Base-by-base conservation (phyloP, 2,888 invertebrate genomes). In the Drosophila testacea region DNA sequence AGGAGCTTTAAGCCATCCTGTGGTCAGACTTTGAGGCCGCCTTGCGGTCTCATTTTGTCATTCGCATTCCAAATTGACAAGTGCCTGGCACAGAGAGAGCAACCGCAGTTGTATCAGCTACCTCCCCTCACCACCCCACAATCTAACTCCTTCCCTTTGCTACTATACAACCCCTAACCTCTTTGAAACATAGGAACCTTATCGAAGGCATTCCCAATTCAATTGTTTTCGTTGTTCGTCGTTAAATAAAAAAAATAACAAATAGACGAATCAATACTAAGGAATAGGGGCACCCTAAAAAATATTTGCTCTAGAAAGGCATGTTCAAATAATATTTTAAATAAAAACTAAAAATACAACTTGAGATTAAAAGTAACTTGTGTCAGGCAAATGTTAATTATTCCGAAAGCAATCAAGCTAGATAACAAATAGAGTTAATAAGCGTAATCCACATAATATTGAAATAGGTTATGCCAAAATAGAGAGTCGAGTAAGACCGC, bases 1-100 rank as follows among this genome's bases (percentile, higher is more conserved):
- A n/a, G 50, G 22, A n/a, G 6, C 34, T 36, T 36, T 36, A 46
- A 22, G 55, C 27, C 55, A 36, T n/a, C 38, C 16, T 16, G 62
- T 22, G 71, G 71, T 64, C 47, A 48, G 47, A n/a, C 16, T 7
- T 52, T 63, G 68, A 32, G 46, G 50, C 28, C 54, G 48, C 38
- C 68, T 72, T 76, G 72, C 32, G 73, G 72, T 72, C 13, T 7
- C 54, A 57, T 50, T 65, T 59, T 61, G 60, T 55, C 62, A 68
- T 50, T 36, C 47, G 55, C 69, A 56, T 36, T 65, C 30, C 46
- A 54, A 73, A 73, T 69, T 76, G 76, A 77, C 73, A 76, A 76
- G 50, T 69, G 69, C 41, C 50, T 69, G 50, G 39, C 54, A 42
- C 62, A 62, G 44, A 36, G 50, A 10, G 47, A 13, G 4, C 30